Percentiles rank a stretch among this genome's conserved stretches.
Conservation (phyloP, 2,888 invertebrate species). For the Oscheius sp. region DNA sequence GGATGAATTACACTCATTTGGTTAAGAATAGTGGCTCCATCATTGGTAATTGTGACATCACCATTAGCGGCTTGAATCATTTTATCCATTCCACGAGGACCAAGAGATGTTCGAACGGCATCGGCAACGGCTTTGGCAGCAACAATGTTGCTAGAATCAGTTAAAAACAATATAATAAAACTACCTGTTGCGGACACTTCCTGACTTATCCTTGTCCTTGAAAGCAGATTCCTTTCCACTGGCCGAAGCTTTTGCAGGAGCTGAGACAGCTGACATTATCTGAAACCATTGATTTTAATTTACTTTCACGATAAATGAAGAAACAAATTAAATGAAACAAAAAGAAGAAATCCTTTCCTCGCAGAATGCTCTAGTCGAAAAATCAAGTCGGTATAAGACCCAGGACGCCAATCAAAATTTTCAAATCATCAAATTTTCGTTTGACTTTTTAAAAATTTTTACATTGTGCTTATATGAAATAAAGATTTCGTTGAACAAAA, state of each 20-base stretch:
- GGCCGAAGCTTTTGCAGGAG: slow-evolving; percentile 41
- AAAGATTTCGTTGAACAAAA: no score
- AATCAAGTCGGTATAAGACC: not conserved
- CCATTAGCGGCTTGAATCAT: slow-evolving; percentile 98
- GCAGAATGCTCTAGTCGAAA: not conserved
- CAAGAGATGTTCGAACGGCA: slow-evolving; percentile 97
- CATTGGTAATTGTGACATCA: slow-evolving; percentile 98
- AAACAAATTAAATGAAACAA: not conserved
- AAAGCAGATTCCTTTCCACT: slow-evolving; percentile 50
- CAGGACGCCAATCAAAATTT: not conserved
- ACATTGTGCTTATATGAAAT: not conserved
- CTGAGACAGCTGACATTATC: slow-evolving; percentile 36
- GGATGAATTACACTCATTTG: slow-evolving; percentile 98
- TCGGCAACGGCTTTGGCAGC: slow-evolving; percentile 98
- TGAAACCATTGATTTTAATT: not conserved
- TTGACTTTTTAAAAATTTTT: not conserved
- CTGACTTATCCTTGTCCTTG: slow-evolving; percentile 81
- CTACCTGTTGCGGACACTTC: slow-evolving; percentile 69
- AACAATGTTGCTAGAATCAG: slow-evolving; percentile 87
- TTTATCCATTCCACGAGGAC: slow-evolving; percentile 98
- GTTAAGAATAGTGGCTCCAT: slow-evolving; percentile 98
- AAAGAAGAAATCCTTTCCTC: not conserved
- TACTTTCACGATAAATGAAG: not conserved
- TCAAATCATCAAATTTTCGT: slow-evolving; percentile 1
- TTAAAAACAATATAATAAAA: not conserved